These are phyloP conservation scores for Morpho deidamia DNA, from an alignment of 2,888 invertebrate species.

Conservation along the genomic window DNA sequence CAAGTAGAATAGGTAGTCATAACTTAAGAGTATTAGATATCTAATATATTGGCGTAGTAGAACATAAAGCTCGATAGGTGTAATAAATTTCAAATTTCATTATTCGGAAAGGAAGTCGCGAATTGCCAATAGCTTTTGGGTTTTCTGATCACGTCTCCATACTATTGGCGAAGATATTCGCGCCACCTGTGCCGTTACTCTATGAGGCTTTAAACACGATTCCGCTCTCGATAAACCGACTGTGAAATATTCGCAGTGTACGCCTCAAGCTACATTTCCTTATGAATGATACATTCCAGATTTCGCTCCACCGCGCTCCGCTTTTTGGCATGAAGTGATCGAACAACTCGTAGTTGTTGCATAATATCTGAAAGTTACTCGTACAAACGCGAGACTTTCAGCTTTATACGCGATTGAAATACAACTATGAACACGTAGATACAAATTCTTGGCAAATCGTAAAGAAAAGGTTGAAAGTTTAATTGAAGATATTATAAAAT, in stretches of 20 bases:
- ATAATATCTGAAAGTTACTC: conserved; percentile 42
- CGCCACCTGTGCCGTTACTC: conserved; percentile 67
- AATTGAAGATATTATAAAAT: too few species aligned
- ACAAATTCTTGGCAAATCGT: not conserved
- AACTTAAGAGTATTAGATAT: conserved; percentile 18
- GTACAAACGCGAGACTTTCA: conserved; percentile 27
- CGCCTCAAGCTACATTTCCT: conserved; percentile 57
- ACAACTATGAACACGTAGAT: not conserved
- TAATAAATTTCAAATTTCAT: conserved; percentile 75
- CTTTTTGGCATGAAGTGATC: conserved; percentile 33
- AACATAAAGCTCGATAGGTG: conserved; percentile 47
- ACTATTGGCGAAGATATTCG: conserved; percentile 71
- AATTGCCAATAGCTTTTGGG: conserved; percentile 66
- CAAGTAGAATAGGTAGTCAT: not conserved
- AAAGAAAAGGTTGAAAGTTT: too few species aligned
- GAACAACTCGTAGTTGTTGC: conserved; percentile 39
- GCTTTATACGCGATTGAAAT: not conserved
- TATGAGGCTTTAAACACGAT: conserved; percentile 71
- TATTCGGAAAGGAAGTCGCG: conserved; percentile 73
- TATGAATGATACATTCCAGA: conserved; percentile 71
- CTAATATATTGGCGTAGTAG: conserved; percentile 62
- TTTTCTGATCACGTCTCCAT: conserved; percentile 72
- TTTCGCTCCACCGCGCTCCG: conserved; percentile 33
- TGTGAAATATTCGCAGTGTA: conserved; percentile 69
- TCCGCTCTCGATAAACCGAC: conserved; percentile 69